Conservation (phyloP, 2,797 vertebrate genomes). For the Podarcis siculus region DNA sequence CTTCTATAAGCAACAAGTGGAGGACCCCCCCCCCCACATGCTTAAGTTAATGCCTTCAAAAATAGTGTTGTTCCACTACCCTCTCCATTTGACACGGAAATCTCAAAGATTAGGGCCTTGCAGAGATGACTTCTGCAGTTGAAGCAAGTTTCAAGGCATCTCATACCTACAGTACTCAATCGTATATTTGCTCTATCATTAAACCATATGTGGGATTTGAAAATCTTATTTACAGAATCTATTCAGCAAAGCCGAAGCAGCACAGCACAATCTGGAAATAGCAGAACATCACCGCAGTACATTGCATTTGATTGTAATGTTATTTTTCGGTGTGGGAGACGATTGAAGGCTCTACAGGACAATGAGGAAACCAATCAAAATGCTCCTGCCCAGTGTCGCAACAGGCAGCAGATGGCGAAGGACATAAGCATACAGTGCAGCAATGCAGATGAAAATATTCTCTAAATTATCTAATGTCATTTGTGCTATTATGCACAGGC, state of each 20-base stretch:
- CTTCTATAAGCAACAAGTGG: neutral
- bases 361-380: conserved; percentile 30
- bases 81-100: conserved; percentile 3
- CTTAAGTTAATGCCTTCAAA: neutral
- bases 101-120: conserved; percentile 12
- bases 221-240: conserved; percentile 37
- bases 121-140: conserved; percentile 10
- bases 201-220: conserved; percentile 20
- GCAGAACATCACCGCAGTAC: conserved; percentile 8
- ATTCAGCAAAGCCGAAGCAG: conserved; percentile 7
- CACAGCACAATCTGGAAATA: conserved; percentile 31
- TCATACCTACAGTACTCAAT: neutral
- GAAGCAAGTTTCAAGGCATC: conserved; percentile 4
- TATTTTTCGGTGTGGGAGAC: neutral
- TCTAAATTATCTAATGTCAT: neutral
- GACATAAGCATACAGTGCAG: neutral
- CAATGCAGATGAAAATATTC: conserved; percentile 23
- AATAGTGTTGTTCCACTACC: neutral
- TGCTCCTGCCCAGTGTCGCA: neutral
- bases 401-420: conserved; percentile 18
- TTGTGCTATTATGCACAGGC: neutral
- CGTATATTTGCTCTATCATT: conserved; percentile 18
- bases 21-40: too few relatives aligned
- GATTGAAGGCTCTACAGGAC: conserved; percentile 17
- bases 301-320: conserved; percentile 22